phyloP scores from a whole-genome alignment of 1,140 invertebrate genomes.

The Pseudomyrmex dendroicus region DNA sequence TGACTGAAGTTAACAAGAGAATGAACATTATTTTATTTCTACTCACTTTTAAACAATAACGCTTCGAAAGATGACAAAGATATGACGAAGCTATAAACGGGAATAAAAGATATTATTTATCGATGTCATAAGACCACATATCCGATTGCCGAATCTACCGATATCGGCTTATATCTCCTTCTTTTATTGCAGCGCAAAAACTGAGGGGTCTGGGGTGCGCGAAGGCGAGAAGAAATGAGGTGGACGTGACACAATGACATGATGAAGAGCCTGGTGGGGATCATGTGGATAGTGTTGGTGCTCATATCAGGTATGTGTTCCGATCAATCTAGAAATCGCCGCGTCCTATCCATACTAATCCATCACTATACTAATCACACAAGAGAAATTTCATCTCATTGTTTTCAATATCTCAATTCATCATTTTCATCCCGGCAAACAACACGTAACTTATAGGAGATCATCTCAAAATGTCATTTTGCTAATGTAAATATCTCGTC shows the following conservation, averaged over 20 bases:
- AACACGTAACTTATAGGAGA: neutral
- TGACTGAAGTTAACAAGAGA: too few relatives aligned
- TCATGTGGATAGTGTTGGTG: conserved; percentile 87
- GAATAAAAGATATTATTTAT: neutral
- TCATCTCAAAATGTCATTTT: neutral
- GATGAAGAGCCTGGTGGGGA: conserved; percentile 87
- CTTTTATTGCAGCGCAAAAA: conserved; percentile 73
- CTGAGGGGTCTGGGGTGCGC: conserved; percentile 76
- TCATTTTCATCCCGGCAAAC: neutral
- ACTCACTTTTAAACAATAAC: neutral
- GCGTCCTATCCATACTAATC: neutral
- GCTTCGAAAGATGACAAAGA: neutral
- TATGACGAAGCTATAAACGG: too few relatives aligned
- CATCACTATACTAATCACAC: neutral
- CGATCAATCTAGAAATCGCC: conserved; percentile 61
- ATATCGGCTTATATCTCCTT: conserved; percentile 9
- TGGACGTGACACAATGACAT: conserved; percentile 86
- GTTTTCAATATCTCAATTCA: neutral
- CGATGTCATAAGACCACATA: neutral
- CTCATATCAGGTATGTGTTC: conserved; percentile 85
- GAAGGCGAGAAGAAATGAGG: conserved; percentile 83
- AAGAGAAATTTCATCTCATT: conserved; percentile 3
- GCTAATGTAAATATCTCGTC: neutral
- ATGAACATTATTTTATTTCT: neutral
- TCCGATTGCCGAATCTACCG: conserved; percentile 13